A percentile compares a stretch with the other conserved stretches of the same genome.
phyloP scores from a whole-genome alignment of 2,888 invertebrate species.

The Netelia inedita region DNA sequence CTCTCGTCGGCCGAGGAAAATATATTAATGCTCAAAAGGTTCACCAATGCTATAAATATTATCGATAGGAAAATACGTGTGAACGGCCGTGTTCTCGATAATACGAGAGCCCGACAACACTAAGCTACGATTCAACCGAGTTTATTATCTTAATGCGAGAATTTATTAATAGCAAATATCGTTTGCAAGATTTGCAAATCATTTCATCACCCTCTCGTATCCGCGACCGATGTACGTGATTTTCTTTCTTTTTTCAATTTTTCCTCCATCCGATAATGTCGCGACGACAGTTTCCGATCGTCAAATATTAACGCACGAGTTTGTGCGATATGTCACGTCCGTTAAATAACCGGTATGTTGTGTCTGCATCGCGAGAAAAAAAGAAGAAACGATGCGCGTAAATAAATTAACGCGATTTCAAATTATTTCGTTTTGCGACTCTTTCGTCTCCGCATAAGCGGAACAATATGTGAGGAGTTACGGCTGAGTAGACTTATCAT shows the following conservation, averaged over 20 bases:
- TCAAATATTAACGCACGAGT: too few relatives aligned
- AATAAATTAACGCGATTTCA: background rate
- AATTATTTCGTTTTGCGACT: background rate
- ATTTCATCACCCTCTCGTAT: constrained; percentile 63
- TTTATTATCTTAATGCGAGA: constrained; percentile 60
- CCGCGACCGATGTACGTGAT: constrained; percentile 35
- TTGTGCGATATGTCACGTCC: too few relatives aligned
- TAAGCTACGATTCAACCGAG: constrained; percentile 22
- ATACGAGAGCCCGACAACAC: constrained; percentile 5
- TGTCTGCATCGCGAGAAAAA: too few relatives aligned
- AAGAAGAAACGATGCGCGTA: background rate
- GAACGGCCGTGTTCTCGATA: constrained; percentile 57
- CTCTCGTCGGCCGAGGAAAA: background rate
- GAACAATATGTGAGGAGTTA: background rate
- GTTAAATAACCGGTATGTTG: too few relatives aligned
- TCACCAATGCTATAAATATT: constrained; percentile 31
- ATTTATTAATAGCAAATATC: constrained; percentile 65
- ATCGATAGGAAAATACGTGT: constrained; percentile 34
- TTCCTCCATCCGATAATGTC: background rate
- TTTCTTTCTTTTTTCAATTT: constrained; percentile 23
- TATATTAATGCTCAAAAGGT: background rate
- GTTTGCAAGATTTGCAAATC: constrained; percentile 54
- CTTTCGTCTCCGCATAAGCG: background rate
- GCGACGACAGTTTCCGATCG: too few relatives aligned
- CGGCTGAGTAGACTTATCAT: background rate